These are phyloP conservation scores for Blennius ocellaris DNA, from an alignment of 2,113 vertebrate species.

Conservation along the genomic window DNA sequence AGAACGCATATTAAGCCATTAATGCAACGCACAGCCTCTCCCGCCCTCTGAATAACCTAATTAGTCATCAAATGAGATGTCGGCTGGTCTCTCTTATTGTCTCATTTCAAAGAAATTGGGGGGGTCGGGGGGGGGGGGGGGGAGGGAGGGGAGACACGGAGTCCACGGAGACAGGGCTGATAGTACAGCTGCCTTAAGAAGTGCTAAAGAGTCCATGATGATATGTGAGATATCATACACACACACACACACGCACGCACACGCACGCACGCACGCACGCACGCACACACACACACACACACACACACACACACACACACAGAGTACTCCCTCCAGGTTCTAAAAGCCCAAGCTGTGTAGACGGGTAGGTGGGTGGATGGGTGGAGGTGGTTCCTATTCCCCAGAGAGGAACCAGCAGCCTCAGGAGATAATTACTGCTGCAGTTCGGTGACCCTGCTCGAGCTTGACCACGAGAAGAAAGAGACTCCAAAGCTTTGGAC, in stretches of 20 bases:
- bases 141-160: conserved; percentile 22
- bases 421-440: conserved; percentile 72
- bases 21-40: conserved; percentile 47
- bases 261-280: background rate
- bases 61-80: conserved; percentile 77
- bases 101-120: conserved; percentile 65
- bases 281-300: conserved; percentile 2
- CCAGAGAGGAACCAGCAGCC: conserved; percentile 42
- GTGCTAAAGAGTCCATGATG: conserved; percentile 45
- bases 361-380: background rate
- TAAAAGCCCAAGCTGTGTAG: conserved; percentile 22
- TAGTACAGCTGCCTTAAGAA: conserved; percentile 42
- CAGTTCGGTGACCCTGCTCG: conserved; percentile 61
- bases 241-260: conserved; percentile 8
- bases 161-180: conserved; percentile 51
- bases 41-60: conserved; percentile 67
- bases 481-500: conserved; percentile 36
- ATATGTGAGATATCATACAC: conserved; percentile 24
- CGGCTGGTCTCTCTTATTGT: conserved; percentile 59
- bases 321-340: conserved; percentile 10
- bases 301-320: conserved; percentile 5
- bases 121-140: conserved; percentile 15
- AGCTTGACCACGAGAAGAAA: conserved; percentile 26
- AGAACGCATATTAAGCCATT: conserved; percentile 65
- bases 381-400: conserved; percentile 21